Base-by-base conservation (phyloP, 2,113 vertebrate genomes). In the Microcebus jonahi region DNA sequence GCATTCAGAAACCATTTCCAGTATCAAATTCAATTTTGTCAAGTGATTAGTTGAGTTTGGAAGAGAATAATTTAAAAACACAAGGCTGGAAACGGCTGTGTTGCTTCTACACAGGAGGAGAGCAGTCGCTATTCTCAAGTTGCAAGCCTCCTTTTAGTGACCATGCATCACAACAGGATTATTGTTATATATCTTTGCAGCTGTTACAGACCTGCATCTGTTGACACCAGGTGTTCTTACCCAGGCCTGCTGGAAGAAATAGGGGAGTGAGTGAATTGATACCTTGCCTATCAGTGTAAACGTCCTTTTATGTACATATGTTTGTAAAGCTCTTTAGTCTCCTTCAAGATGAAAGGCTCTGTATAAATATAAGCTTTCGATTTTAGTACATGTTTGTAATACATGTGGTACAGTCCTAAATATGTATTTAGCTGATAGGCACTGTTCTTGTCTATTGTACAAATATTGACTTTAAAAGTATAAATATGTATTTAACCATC, bases 391-490 rank as follows among this genome's bases (percentile, higher is more conserved):
- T 98, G 98, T 98, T 98, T 98, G 96, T 95, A 98, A 98, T 97
- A 97, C 95, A 97, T 98, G 93, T 97, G 98, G 97, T 97, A 97
- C 77, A 95, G 95, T 96, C 88, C 97, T 98, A 98, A 98, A 98
- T 98, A 98, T 98, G 97, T 98, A 97, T 98, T 98, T 98, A 98
- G 95, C 97, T 97, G 97, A 97, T 98, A 97, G 97, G 97, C 95
- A 97, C 95, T 98, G 96, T 97, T 98, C 97, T 97, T 97, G 96
- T 96, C 97, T 98, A 36, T 97, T 96, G 68, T 97, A 97, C 96
- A 97, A 98, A 98, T 98, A 98, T 98, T 98, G 97, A 98, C 97
- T 97, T 98, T 97, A 98, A 98, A 97, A 97, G 90, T 97, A 98
- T 98, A 98, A 98, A 98, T 98, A 97, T 98, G 98, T 98, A 98